phyloP scores from a whole-genome alignment of 2,888 invertebrate species.

The Syrphus vitripennis region DNA sequence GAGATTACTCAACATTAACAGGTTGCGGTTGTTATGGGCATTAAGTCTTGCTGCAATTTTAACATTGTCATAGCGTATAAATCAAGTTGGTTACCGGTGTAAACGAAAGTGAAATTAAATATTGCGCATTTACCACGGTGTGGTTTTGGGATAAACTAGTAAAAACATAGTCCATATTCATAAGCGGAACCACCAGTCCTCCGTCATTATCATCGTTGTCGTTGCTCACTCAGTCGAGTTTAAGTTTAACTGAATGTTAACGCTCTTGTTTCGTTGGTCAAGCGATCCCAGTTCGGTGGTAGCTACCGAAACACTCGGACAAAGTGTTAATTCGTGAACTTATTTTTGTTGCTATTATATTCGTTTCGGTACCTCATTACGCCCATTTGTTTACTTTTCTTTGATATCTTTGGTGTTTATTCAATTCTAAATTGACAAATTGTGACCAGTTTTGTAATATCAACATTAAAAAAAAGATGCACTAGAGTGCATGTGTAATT shows the following conservation, averaged over 20 bases:
- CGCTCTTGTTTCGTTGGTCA: conserved; percentile 44
- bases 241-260: conserved; percentile 46
- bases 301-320: conserved; percentile 60
- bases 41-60: conserved; percentile 16
- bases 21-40: conserved; percentile 26
- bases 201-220: neutral
- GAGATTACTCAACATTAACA: conserved; percentile 59
- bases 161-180: conserved; percentile 38
- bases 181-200: conserved; percentile 50
- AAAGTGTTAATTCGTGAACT: conserved; percentile 47
- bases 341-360: neutral
- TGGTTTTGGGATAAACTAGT: neutral
- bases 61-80: conserved; percentile 2
- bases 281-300: conserved; percentile 48
- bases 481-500: conserved; percentile 38
- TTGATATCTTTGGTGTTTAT: conserved; percentile 12
- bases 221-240: conserved; percentile 18
- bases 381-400: conserved; percentile 24
- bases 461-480: conserved; percentile 32
- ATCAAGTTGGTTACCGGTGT: conserved; percentile 46
- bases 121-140: conserved; percentile 57
- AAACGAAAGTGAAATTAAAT: conserved; percentile 71
- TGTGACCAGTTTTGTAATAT: conserved; percentile 27
- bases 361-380: conserved; percentile 10
- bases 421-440: conserved; percentile 24